Base-by-base conservation (phyloP, 1,140 invertebrate species). In the Ceratosolen solmsi region DNA sequence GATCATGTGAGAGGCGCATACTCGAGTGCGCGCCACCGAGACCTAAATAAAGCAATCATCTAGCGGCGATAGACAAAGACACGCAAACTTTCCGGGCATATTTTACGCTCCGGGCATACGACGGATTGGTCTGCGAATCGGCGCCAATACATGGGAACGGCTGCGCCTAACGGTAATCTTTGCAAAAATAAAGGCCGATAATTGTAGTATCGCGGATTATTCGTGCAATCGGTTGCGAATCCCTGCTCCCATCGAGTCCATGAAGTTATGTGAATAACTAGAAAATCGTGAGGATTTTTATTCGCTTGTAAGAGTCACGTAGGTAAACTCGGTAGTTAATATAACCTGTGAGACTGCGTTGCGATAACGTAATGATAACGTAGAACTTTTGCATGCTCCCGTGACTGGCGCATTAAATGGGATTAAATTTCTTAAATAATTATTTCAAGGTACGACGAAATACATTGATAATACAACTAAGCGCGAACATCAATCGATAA, bases 1-100 rank as follows among this genome's bases (percentile, higher is more conserved):
- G n/a, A n/a, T n/a, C n/a, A n/a, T n/a, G n/a, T n/a, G n/a, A 70
- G 65, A 41, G 5, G 1, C 25, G 4, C 5, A 46, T 0, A 46
- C 38, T 22, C 30, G 30, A 33, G 22, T 60, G 15, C 51, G 13
- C 15, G 30, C 25, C n/a, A n/a, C 22, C n/a, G n/a, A 73, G 78
- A 73, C 78, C 70, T 63, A 22, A 63, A 80, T 80, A 73, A 56
- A 80, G 78, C 41, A 33, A 80, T 80, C 58, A 73, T 73, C 56
- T 51, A n/a, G 36, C n/a, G n/a, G n/a, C 13, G 30, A 20, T 25
- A 4, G 22, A 7, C 15, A 13, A 41, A 41, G 65, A 41, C 36
- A 25, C 51, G 8, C n/a, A n/a, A n/a, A n/a, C n/a, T n/a, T n/a
- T n/a, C n/a, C n/a, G 38, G 25, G 41, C 25, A 36, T 54, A 74